Base-by-base conservation (phyloP, 1,140 invertebrate species). In the Penaeus vannamei region DNA sequence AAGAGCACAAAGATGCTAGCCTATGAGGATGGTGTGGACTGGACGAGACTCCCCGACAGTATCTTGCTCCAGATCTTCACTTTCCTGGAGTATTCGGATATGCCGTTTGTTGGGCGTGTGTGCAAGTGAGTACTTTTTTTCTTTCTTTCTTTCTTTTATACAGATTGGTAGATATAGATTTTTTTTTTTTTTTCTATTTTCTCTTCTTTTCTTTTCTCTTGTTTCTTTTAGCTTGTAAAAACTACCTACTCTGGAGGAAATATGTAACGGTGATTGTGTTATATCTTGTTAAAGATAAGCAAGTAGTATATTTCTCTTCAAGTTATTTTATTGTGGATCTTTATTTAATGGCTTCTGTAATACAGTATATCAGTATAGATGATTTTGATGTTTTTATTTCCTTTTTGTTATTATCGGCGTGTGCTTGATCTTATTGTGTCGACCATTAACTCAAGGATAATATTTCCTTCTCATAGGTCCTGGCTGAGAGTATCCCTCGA, bases 401-500 rank as follows among this genome's bases (percentile, higher is more conserved):
- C 42, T 32, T 10, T 17, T 2, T 29, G 0, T 8, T 29, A n/a
- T 36, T 5, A 23, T 22, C n/a, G 29, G 59, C 5, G n/a, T 26
- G 26, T 26, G 59, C 5, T 64, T 12, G 19, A 83, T 19, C 8
- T 83, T 83, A 26, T 20, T 14, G n/a, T 26, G 29, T 20, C 36
- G 14, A 26, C 36, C 36, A 69, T 23, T 62, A 5, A 23, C 42
- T 53, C 60, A 26, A 32, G 59, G 14, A 77, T n/a, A 36, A 79
- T 62, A 29, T 32, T 69, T 29, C 42, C 46, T n/a, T 7, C 36
- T 89, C 96, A 95, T 91, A 94, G 93, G 88, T 93, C 93, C 2
- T 96, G 96, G 95, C 93, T 95, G 90, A 92, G 94, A 83, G 94
- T 95, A 14, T 94, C 94, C 23, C 93, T 94, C 77, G 95, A 96